Base-by-base conservation (phyloP, 2,113 vertebrate genomes). In the Lonchura striata region DNA sequence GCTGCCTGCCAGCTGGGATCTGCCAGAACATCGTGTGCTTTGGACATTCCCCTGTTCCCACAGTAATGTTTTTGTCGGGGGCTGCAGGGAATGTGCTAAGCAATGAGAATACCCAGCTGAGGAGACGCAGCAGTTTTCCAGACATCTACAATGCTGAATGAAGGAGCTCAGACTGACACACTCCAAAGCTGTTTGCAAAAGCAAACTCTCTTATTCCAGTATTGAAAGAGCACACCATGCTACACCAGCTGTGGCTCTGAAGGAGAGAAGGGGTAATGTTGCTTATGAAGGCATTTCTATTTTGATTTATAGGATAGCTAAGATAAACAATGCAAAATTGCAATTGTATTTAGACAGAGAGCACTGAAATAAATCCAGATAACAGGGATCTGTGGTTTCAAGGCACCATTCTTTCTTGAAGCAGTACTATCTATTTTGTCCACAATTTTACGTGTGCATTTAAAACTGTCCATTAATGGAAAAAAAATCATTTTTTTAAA, bases 1-100 rank as follows among this genome's bases (percentile, higher is more conserved):
- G 88, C 94, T 91, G 86, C 56, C 80, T 92, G 91, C 95, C 96
- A 95, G 95, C 92, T 96, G 95, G 92, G 91, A 93, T 94, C 91
- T 96, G 92, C 92, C 96, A 94, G 95, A 96, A 95, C 94, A 94
- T 78, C 49, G 21, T 96, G 96, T 96, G 96, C 96, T 96, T 91
- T 88, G 94, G 92, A 78, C 88, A 91, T 93, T 96, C 72, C 91
- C 86, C 91, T 77, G 83, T 92, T 97, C 96, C 94, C 96, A 96
- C 96, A 96, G 95, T 52, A 91, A 95, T 5, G 1, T 59, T 83
- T 44, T 17, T 77, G 71, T 66, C 37, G 35, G 90, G 74, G 78
- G 78, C 90, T 91, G 66, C n/a, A 61, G 93, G 89, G 94, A 94
- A 95, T 94, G 88, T 88, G 93, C 92, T 70, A 86, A 96, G 93